A percentile compares a stretch with the other conserved stretches of the same genome.
Conservation (phyloP, 2,888 invertebrate species). For the Clivina fossor region DNA sequence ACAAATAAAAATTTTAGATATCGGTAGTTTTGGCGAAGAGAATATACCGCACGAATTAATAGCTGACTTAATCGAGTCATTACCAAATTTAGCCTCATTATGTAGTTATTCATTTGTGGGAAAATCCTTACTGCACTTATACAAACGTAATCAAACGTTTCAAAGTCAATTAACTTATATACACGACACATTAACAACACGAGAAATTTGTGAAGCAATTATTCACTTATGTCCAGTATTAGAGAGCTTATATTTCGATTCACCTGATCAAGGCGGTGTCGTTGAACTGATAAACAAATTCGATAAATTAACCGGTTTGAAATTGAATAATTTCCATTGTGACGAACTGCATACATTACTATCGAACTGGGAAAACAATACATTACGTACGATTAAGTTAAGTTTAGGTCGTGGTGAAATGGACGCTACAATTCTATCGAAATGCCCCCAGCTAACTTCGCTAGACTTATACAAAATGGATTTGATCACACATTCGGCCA, state of each 20-base stretch:
- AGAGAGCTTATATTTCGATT: slow-evolving; percentile 67
- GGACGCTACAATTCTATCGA: slow-evolving; percentile 61
- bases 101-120: slow-evolving; percentile 71
- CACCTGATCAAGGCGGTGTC: slow-evolving; percentile 61
- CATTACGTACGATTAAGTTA: slow-evolving; percentile 13
- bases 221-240: slow-evolving; percentile 62
- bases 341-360: slow-evolving; percentile 62
- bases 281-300: slow-evolving; percentile 57
- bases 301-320: slow-evolving; percentile 58
- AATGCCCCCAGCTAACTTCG: slow-evolving; percentile 62
- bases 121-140: slow-evolving; percentile 60
- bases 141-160: slow-evolving; percentile 58
- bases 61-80: slow-evolving; percentile 62
- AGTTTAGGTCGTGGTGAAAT: slow-evolving; percentile 50
- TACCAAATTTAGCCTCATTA: slow-evolving; percentile 66
- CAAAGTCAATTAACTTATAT: slow-evolving; percentile 67
- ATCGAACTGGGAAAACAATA: slow-evolving; percentile 41
- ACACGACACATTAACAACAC: slow-evolving; percentile 65
- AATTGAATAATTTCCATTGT: slow-evolving; percentile 64
- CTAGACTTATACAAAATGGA: slow-evolving; percentile 70
- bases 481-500: slow-evolving; percentile 59
- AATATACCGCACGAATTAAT: slow-evolving; percentile 67
- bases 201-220: slow-evolving; percentile 62
- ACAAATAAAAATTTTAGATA: slow-evolving; percentile 63
- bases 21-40: slow-evolving; percentile 71